Evolutionary conservation across 23 tunicate genomes (phyloP).

Genomic region (Aplidium turbinatum): DNA sequence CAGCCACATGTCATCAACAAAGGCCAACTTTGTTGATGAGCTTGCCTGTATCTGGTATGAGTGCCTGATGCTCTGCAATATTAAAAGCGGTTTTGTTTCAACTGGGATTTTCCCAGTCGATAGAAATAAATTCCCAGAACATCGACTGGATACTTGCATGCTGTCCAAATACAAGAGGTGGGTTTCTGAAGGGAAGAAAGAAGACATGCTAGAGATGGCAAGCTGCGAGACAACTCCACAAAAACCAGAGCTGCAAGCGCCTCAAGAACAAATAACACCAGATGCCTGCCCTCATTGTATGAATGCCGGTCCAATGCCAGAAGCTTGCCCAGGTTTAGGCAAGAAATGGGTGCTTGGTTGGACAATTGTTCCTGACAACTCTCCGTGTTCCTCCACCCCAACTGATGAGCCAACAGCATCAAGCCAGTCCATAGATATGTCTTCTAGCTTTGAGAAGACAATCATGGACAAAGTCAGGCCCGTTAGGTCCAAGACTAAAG

Average conservation of each 20-base stretch:
- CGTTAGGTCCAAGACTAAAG: neutral
- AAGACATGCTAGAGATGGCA: too few species aligned
- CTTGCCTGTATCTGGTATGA: neutral
- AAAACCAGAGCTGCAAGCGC: too few species aligned
- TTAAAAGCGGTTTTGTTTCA: neutral
- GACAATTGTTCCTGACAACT: neutral
- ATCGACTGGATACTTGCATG: neutral
- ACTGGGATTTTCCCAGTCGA: slow-evolving; percentile 3
- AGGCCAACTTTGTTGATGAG: neutral
- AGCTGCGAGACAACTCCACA: too few species aligned
- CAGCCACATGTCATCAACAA: neutral
- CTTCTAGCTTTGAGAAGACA: neutral
- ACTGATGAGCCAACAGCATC: neutral
- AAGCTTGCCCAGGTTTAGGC: neutral
- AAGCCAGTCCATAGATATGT: neutral
- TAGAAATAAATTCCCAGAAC: neutral
- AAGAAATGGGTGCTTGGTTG: neutral
- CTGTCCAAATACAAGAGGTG: too few species aligned
- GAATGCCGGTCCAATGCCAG: neutral
- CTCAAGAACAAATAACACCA: neutral
- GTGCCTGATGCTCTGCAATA: neutral
- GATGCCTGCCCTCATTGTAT: neutral
- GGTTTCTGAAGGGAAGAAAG: too few species aligned
- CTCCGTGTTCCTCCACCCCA: neutral
- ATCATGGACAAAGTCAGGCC: neutral